A percentile compares a stretch with the other conserved stretches of the same genome.
Evolutionary conservation across 1,140 invertebrate species (phyloP).

Genomic region (Plodia interpunctella): DNA sequence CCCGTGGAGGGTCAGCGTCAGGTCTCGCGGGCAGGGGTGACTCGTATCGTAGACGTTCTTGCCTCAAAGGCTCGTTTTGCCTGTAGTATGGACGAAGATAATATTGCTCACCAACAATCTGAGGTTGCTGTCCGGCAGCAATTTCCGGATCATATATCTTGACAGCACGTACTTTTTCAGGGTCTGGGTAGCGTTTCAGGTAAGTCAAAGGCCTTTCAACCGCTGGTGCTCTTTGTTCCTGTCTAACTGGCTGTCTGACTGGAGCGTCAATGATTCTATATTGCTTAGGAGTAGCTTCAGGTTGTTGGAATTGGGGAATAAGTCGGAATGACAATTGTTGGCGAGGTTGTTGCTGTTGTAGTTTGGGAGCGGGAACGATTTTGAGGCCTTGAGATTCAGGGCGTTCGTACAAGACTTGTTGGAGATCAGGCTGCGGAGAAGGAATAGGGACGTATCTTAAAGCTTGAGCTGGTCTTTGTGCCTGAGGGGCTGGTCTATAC

Average conservation of each 20-base stretch:
- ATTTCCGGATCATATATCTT: conserved; percentile 51
- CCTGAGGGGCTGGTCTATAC: conserved; percentile 37
- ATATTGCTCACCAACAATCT: conserved; percentile 51
- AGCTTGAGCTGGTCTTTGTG: conserved; percentile 49
- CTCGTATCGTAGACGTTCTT: conserved; percentile 45
- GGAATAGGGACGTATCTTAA: conserved; percentile 57
- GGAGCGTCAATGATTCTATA: conserved; percentile 55
- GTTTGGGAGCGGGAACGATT: conserved; percentile 59
- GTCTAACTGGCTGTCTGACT: conserved; percentile 35
- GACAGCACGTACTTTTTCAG: conserved; percentile 45
- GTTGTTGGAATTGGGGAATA: conserved; percentile 53
- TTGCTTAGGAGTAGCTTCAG: conserved; percentile 56
- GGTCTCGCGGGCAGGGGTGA: conserved; percentile 26
- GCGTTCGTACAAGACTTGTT: conserved; percentile 50
- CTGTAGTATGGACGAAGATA: conserved; percentile 54
- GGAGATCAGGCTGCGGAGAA: conserved; percentile 35
- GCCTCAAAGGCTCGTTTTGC: conserved; percentile 27
- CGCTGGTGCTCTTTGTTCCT: conserved; percentile 43
- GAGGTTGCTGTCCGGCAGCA: conserved; percentile 34
- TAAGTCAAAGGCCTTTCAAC: conserved; percentile 62
- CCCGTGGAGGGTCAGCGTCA: conserved; percentile 32
- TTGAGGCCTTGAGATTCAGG: conserved; percentile 66
- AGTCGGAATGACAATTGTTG: conserved; percentile 47
- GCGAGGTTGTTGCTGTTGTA: conserved; percentile 41
- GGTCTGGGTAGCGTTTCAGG: conserved; percentile 58